Percentiles rank a stretch among this genome's conserved stretches.
Conservation (phyloP, 1,140 invertebrate species). For the Neodiprion fabricii region DNA sequence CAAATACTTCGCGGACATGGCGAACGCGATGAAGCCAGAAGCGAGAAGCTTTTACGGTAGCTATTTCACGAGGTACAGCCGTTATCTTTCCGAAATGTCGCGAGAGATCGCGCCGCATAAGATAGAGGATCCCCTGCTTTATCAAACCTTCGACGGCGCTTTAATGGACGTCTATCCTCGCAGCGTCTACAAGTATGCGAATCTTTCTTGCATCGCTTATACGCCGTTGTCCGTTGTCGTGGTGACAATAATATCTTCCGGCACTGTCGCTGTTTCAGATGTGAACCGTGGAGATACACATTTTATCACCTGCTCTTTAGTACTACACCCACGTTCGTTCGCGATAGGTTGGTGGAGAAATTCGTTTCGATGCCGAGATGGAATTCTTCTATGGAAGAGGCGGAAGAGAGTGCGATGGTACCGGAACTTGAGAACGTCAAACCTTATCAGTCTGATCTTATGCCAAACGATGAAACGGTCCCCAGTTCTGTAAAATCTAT, state of each 20-base stretch:
- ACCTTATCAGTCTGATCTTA: no score
- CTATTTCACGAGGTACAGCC: conserved; percentile 64
- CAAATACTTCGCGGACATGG: conserved; percentile 63
- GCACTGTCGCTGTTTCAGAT: conserved; percentile 32
- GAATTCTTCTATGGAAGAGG: conserved; percentile 20
- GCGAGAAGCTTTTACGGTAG: conserved; percentile 61
- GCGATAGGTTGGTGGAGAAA: conserved; percentile 62
- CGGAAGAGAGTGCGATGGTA: no score
- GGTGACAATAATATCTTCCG: not conserved
- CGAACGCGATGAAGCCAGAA: conserved; percentile 59
- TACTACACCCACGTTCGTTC: conserved; percentile 56
- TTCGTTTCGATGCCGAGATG: conserved; percentile 64
- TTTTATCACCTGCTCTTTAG: conserved; percentile 65
- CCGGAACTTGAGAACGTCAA: no score
- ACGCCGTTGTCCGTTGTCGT: no score
- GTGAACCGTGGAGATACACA: conserved; percentile 52
- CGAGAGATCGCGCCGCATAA: conserved; percentile 44
- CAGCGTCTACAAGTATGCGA: conserved; percentile 62
- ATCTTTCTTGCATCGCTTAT: conserved; percentile 42
- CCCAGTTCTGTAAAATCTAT: no score
- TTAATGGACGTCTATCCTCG: conserved; percentile 60
- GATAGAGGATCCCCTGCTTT: conserved; percentile 58
- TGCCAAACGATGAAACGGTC: no score
- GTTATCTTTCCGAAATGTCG: conserved; percentile 60
- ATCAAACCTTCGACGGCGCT: conserved; percentile 62